Evolutionary conservation across 2,113 vertebrate species (phyloP).

Genomic region (Cariama cristata): DNA sequence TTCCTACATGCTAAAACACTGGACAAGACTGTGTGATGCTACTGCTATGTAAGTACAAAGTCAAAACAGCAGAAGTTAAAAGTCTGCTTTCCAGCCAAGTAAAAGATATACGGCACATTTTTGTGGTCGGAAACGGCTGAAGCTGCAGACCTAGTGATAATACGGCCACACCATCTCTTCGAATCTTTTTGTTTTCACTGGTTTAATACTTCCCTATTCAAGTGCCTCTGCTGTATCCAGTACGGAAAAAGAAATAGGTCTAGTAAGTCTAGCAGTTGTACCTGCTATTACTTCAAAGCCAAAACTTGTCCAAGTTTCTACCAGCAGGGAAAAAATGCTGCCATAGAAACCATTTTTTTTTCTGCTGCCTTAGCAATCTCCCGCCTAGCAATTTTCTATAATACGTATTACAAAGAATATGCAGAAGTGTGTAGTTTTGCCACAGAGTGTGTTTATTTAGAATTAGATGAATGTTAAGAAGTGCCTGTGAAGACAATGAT

Average conservation of each 20-base stretch:
- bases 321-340: background rate
- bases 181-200: background rate
- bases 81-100: background rate
- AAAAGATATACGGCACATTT: background rate
- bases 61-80: background rate
- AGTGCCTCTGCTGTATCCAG: background rate
- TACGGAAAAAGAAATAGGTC: background rate
- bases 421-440: background rate
- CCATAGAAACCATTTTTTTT: background rate
- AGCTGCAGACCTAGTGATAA: background rate
- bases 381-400: background rate
- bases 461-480: background rate
- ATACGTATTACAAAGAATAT: background rate
- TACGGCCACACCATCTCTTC: background rate
- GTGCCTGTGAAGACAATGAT: background rate
- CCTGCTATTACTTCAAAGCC: background rate
- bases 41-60: background rate
- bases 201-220: background rate
- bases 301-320: background rate
- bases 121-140: background rate
- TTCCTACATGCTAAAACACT: background rate
- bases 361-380: background rate
- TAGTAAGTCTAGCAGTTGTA: background rate
- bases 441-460: background rate
- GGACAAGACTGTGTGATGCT: background rate